Evolutionary conservation across 2,113 vertebrate genomes (phyloP).

Genomic region (Emberiza fucata): DNA sequence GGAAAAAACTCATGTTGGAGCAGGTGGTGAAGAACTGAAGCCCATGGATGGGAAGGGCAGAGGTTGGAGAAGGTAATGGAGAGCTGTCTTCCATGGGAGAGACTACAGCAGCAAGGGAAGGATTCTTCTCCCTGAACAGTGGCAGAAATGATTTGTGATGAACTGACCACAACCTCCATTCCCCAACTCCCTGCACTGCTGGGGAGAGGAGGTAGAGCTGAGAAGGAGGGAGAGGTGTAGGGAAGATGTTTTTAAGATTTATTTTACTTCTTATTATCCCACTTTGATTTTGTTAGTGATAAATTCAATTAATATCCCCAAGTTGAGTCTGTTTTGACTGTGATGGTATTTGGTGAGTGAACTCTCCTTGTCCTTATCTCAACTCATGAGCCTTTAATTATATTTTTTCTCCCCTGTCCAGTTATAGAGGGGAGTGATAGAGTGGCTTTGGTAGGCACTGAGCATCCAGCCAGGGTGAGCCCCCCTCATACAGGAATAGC

Average conservation of each 20-base stretch:
- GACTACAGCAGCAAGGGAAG: not conserved
- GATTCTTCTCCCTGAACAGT: not conserved
- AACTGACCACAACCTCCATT: not conserved
- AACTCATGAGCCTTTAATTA: not conserved
- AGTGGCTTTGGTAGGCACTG: not conserved
- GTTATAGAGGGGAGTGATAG: not conserved
- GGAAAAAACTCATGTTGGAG: not conserved
- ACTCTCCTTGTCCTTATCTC: not conserved
- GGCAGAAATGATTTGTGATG: not conserved
- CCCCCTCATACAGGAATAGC: not conserved
- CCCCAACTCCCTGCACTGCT: not conserved
- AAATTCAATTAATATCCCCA: not conserved
- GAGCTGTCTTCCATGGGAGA: not conserved
- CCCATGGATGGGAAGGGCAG: not conserved
- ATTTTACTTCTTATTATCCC: not conserved
- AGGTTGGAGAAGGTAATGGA: not conserved
- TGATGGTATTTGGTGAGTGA: not conserved
- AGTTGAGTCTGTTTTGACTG: not conserved
- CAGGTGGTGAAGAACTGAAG: not conserved
- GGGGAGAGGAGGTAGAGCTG: not conserved
- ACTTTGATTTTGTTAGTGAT: not conserved
- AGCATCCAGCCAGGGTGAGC: not conserved
- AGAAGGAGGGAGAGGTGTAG: not conserved
- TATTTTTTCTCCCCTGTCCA: not conserved
- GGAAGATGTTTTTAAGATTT: not conserved